phyloP scores from a whole-genome alignment of 1,140 invertebrate species.

The Saxidomus purpurata region DNA sequence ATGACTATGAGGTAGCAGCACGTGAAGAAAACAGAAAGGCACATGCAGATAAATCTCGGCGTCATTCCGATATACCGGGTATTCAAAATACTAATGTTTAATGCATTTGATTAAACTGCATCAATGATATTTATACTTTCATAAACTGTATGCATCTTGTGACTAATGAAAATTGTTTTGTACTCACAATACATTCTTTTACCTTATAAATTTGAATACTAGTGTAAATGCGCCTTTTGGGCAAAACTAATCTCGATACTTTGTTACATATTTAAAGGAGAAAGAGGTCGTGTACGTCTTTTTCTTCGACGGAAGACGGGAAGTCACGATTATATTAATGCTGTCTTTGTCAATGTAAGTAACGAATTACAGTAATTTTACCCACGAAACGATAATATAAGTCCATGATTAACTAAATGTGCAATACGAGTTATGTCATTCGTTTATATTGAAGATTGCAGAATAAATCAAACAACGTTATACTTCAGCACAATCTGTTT shows the following conservation, averaged over 20 bases:
- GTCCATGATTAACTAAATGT: neutral
- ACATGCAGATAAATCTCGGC: neutral
- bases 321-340: neutral
- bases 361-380: neutral
- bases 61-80: neutral
- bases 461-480: neutral
- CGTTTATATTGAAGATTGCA: neutral
- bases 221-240: neutral
- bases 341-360: conserved; percentile 27
- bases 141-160: neutral
- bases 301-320: neutral
- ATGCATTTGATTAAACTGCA: too few relatives aligned
- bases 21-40: neutral
- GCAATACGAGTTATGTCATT: neutral
- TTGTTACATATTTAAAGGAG: neutral
- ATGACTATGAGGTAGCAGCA: neutral
- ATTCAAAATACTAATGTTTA: too few relatives aligned
- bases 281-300: neutral
- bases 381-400: neutral
- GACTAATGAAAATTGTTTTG: neutral
- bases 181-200: neutral
- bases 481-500: neutral
- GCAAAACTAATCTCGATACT: neutral
- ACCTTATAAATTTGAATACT: neutral
- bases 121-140: too few relatives aligned